These are phyloP conservation scores for Ophthalmolycus amberensis DNA, from an alignment of 2,113 vertebrate species.

Conservation along the genomic window DNA sequence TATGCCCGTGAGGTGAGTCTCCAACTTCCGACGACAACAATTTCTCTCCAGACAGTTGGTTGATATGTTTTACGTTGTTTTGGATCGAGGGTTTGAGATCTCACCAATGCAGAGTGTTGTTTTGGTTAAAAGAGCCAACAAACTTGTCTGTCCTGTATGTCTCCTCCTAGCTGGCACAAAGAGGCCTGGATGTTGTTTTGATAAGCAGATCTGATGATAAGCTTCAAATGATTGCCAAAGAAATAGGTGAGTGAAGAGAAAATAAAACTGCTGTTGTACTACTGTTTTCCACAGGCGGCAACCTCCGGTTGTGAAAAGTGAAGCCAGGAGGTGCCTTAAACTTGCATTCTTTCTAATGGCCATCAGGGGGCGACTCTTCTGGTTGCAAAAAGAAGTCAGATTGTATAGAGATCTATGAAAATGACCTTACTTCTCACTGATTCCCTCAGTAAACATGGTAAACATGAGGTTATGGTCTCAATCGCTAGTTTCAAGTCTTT, in stretches of 20 bases:
- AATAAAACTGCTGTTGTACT: not conserved
- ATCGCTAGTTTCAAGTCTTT: too few relatives aligned
- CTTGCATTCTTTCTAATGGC: not conserved
- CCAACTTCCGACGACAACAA: not conserved
- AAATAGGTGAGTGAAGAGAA: slow-evolving; percentile 78
- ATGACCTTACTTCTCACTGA: not conserved
- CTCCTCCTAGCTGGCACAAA: slow-evolving; percentile 81
- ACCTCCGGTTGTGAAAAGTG: too few relatives aligned
- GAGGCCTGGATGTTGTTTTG: slow-evolving; percentile 85
- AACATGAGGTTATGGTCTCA: too few relatives aligned
- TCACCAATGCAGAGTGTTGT: not conserved
- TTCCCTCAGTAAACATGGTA: too few relatives aligned
- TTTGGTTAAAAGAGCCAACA: not conserved
- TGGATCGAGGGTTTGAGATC: not conserved
- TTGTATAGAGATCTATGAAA: not conserved
- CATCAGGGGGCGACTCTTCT: too few relatives aligned
- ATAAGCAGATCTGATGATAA: slow-evolving; percentile 81
- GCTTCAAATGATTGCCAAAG: slow-evolving; percentile 74
- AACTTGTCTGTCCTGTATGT: slow-evolving; percentile 34
- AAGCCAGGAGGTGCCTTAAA: not conserved
- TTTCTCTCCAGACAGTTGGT: not conserved
- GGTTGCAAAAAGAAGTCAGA: too few relatives aligned
- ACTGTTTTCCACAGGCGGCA: not conserved
- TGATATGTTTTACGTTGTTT: not conserved
- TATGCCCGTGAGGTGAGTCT: slow-evolving; percentile 85